Evolutionary conservation across 2,888 invertebrate genomes (phyloP), one percentile per base, ranked within the genome.

Genomic region (Antitype chi): DNA sequence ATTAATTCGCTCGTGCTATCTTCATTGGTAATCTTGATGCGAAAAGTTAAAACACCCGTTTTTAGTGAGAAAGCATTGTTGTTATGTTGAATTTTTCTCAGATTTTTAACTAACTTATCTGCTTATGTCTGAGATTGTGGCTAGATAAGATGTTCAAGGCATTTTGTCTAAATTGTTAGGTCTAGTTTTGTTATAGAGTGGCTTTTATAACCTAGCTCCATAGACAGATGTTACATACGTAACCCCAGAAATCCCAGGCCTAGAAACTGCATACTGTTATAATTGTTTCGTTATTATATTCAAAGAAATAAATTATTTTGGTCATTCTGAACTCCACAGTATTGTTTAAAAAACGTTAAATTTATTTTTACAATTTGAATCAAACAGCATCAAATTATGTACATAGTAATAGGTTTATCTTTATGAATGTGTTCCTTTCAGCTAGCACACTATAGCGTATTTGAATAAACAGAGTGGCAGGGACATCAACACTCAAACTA

Each of bases 1-100:
- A 91, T 91, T 92, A 91, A 90, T 91, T 87, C 88, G 75, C 79
- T 57, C 38, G 67, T 81, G 57, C 88, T 91, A 92, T 92, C 92
- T 90, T 86, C 85, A 89, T 78, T 87, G 82, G 85, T 84, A 81
- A 92, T 92, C 92, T 90, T 85, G 75, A 86, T 81, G 80, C 79
- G 72, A 73, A 78, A 70, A 84, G 82, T 85, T 86, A 84, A 80
- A 87, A 74, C 80, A 85, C 86, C 81, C 88, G 89, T 89, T 90
- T 87, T 87, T 88, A 84, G 78, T 81, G 74, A 80, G 86, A 89
- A 88, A 76, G 82, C 83, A 83, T 85, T 72, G 87, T 87, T 84
- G 53, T 87, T 74, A 85, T 84, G 85, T 79, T 20, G 59, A 25
- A 70, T 72, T 78, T 73, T 88, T 87, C 84, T 87, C 70, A 85